A percentile compares a stretch with the other conserved stretches of the same genome.
Conservation (phyloP, 1,140 invertebrate species). For the Contarinia nasturtii region DNA sequence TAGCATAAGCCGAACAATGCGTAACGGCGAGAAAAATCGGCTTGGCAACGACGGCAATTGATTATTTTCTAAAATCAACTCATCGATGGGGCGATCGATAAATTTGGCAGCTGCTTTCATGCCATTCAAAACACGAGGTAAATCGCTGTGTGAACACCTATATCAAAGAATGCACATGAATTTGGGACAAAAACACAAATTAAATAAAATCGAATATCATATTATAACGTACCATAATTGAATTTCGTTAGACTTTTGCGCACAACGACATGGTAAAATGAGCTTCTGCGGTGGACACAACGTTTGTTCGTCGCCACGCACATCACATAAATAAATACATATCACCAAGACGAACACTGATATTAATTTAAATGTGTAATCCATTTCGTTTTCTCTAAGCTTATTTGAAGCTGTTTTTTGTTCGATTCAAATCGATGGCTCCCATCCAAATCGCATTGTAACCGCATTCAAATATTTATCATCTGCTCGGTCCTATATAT, state of each 20-base stretch:
- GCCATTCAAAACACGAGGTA: slow-evolving; percentile 50
- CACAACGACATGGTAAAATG: slow-evolving; percentile 28
- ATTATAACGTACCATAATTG: slow-evolving; percentile 29
- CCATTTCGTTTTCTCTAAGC: too few species aligned
- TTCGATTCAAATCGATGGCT: too few species aligned
- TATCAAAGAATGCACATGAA: background rate
- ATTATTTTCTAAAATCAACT: slow-evolving; percentile 71
- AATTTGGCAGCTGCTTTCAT: slow-evolving; percentile 47
- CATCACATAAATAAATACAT: background rate
- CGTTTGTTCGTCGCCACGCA: background rate
- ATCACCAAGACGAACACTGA: too few species aligned
- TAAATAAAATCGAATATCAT: background rate
- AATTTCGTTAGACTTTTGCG: slow-evolving; percentile 24
- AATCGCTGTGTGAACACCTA: slow-evolving; percentile 74
- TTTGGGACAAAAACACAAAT: background rate
- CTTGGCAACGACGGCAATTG: slow-evolving; percentile 61
- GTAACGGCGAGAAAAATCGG: slow-evolving; percentile 49
- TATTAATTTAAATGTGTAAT: too few species aligned
- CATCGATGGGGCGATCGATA: slow-evolving; percentile 51
- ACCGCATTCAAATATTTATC: too few species aligned
- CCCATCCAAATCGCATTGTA: too few species aligned
- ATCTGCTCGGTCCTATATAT: too few species aligned
- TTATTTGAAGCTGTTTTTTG: too few species aligned
- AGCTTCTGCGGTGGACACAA: slow-evolving; percentile 26
- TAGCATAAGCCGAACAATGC: slow-evolving; percentile 59